These are phyloP conservation scores for Machimus rusticus DNA, from an alignment of 2,888 invertebrate genomes.

Conservation along the genomic window DNA sequence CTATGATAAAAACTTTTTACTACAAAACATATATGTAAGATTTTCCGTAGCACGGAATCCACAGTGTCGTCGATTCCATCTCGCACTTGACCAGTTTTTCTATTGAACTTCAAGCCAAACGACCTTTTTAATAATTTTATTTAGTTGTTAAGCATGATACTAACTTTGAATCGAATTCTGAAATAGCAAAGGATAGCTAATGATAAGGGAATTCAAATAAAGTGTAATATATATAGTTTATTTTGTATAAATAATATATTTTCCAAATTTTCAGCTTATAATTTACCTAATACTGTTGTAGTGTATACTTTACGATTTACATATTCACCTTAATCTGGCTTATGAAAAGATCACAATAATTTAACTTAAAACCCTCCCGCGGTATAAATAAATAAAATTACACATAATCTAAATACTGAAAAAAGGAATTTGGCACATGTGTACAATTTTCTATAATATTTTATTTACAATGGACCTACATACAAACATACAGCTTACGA, in stretches of 20 bases:
- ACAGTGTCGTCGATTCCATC: too few relatives aligned
- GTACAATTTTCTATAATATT: background rate
- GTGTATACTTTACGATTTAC: background rate
- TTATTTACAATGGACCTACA: background rate
- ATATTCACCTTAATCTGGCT: background rate
- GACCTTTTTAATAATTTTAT: too few relatives aligned
- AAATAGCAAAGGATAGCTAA: background rate
- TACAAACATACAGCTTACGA: background rate
- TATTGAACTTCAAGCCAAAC: too few relatives aligned
- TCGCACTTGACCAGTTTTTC: too few relatives aligned
- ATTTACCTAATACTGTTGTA: background rate
- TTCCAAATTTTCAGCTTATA: background rate
- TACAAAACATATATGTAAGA: too few relatives aligned
- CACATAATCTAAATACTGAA: constrained; percentile 4
- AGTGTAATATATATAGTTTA: background rate
- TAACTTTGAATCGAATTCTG: too few relatives aligned
- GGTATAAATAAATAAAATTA: background rate
- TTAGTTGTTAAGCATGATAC: too few relatives aligned
- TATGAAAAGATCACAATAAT: constrained; percentile 22
- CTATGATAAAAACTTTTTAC: too few relatives aligned
- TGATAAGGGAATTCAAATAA: background rate
- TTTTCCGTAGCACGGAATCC: too few relatives aligned
- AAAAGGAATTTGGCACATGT: constrained; percentile 31
- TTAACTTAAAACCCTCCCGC: background rate
- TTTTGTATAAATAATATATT: constrained; percentile 33